phyloP scores from a whole-genome alignment of 2,113 vertebrate species.

The Coptodon rendalli region DNA sequence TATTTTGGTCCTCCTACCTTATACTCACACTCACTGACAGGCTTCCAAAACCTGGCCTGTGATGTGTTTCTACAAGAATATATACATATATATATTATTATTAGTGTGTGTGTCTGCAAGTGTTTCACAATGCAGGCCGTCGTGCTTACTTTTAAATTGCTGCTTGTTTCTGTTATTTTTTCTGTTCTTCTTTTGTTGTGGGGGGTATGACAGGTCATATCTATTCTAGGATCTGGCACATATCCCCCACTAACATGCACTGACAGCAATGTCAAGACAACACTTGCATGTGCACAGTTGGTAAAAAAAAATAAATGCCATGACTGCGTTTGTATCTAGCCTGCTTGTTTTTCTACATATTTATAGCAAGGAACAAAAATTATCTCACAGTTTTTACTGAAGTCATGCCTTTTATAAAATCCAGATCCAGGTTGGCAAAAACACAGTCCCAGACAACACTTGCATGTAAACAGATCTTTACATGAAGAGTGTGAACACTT shows the following conservation, averaged over 20 bases:
- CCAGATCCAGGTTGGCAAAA: background rate
- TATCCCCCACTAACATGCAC: background rate
- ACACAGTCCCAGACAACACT: background rate
- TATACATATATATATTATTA: background rate
- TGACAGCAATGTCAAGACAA: background rate
- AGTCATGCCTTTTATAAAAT: background rate
- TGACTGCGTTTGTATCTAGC: background rate
- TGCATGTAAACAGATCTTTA: background rate
- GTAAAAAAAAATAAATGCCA: background rate
- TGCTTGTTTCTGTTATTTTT: background rate
- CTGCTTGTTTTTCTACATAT: background rate
- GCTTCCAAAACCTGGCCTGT: background rate
- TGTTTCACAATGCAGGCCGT: background rate
- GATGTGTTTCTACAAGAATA: background rate
- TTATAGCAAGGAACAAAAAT: background rate
- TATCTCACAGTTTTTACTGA: background rate
- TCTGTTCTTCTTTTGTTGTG: background rate
- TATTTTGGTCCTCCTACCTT: background rate
- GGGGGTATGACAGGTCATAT: background rate
- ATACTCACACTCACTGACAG: background rate
- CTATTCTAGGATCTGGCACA: conserved; percentile 27
- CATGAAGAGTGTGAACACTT: background rate
- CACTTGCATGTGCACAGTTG: background rate
- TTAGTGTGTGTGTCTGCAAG: background rate
- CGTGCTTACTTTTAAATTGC: background rate